Percentiles rank a stretch among this genome's conserved stretches.
These are phyloP conservation scores for Parnassius glacialis DNA, from an alignment of 2,888 invertebrate species.

Conservation along the genomic window DNA sequence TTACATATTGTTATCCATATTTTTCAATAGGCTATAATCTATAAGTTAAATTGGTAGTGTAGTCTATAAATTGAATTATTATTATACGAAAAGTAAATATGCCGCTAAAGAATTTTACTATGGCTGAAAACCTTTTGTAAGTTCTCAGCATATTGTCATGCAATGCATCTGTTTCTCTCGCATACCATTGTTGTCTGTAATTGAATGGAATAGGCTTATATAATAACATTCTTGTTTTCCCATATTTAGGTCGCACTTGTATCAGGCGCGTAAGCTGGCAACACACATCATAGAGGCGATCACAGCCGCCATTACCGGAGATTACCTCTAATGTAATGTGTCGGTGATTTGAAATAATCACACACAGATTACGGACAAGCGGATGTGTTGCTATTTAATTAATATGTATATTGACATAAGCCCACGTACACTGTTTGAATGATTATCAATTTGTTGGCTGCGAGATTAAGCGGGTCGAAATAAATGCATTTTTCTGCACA, in stretches of 20 bases:
- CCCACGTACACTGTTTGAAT: slow-evolving; percentile 9
- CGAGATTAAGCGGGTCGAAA: neutral
- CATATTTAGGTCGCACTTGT: slow-evolving; percentile 9
- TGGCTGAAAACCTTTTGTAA: no score
- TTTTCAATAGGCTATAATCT: no score
- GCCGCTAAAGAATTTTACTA: neutral
- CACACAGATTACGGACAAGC: slow-evolving; percentile 63
- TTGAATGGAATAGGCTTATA: slow-evolving; percentile 9
- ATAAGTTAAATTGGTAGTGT: no score
- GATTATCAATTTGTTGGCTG: slow-evolving; percentile 19
- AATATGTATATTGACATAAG: slow-evolving; percentile 45
- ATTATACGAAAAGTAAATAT: no score
- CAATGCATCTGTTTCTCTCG: slow-evolving; percentile 2
- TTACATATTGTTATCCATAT: no score
- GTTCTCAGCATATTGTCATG: no score
- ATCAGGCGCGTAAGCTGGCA: slow-evolving; percentile 48
- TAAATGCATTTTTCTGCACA: no score
- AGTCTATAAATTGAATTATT: no score
- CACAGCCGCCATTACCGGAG: slow-evolving; percentile 65
- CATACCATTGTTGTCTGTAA: slow-evolving; percentile 9
- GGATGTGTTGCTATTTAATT: slow-evolving; percentile 62
- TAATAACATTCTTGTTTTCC: slow-evolving; percentile 17
- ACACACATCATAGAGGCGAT: slow-evolving; percentile 48
- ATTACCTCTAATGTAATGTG: slow-evolving; percentile 76
- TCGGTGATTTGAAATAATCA: slow-evolving; percentile 78